These are phyloP conservation scores for Buathra laborator DNA, from an alignment of 2,888 invertebrate species.

Conservation along the genomic window DNA sequence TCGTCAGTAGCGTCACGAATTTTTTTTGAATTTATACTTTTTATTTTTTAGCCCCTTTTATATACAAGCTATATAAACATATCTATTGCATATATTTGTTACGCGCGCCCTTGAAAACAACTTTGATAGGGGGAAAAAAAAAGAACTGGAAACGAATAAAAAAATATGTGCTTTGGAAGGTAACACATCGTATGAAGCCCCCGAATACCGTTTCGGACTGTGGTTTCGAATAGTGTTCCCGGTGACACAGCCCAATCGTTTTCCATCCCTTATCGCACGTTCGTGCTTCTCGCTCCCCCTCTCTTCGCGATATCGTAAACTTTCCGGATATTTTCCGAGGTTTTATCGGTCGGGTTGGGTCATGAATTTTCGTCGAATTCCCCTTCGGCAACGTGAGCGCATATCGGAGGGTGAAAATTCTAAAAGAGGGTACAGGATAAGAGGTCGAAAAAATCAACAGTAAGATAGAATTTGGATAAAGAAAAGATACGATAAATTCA, in stretches of 20 bases:
- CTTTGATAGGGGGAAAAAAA: slow-evolving; percentile 11
- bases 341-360: slow-evolving; percentile 59
- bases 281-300: slow-evolving; percentile 12
- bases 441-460: not conserved
- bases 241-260: slow-evolving; percentile 44
- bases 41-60: too few species aligned
- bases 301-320: slow-evolving; percentile 62
- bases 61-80: not conserved
- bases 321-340: slow-evolving; percentile 60
- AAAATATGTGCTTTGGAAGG: slow-evolving; percentile 31
- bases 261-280: slow-evolving; percentile 42
- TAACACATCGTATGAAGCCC: slow-evolving; percentile 26
- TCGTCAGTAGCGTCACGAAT: not conserved
- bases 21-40: not conserved
- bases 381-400: slow-evolving; percentile 25
- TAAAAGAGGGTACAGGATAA: not conserved
- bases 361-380: slow-evolving; percentile 63
- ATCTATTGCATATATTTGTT: not conserved
- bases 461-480: not conserved
- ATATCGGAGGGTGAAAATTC: not conserved
- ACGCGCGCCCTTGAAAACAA: not conserved
- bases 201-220: slow-evolving; percentile 7
- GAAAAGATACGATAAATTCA: not conserved
- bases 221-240: slow-evolving; percentile 10
- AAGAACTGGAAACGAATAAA: not conserved